Evolutionary conservation across 2,113 vertebrate species (phyloP), one percentile per base, ranked within the genome.

Genomic region (Acinonyx jubatus): DNA sequence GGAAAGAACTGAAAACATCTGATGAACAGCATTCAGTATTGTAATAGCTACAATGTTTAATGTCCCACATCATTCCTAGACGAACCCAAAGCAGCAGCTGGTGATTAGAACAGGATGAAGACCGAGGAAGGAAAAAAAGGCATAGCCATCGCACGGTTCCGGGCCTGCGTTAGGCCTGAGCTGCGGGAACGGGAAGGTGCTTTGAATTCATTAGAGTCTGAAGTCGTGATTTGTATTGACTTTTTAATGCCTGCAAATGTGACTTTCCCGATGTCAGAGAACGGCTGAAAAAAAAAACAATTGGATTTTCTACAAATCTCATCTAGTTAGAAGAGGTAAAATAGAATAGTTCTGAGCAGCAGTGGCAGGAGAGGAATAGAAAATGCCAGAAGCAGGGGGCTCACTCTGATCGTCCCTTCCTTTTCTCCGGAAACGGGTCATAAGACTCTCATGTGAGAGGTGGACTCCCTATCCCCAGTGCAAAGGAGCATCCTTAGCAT

Each of bases 101-200:
- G 29, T 66, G 14, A 94, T 45, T 96, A 92, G 21, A 33, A 63
- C 86, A 96, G 31, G 29, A 94, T 93, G 21, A 82, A 86, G 82
- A 91, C 78, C 38, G 68, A 81, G 79, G 63, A 61, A 25, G 48
- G 31, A 61, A 69, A 69, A 83, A 91, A 69, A 61, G n/a, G 29
- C 11, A 65, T 89, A n/a, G 27, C 15, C 25, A 45, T 29, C 61
- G 38, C 11, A 5, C 55, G 83, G n/a, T 89, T 89, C 52, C 1
- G 8, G 74, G 63, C 25, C 21, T 85, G 50, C 92, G 45, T 27
- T 45, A 68, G 11, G 13, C n/a, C 73, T 78, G 63, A 91, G 36
- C 50, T 95, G 3, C 84, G 45, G 19, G 7, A 9, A 88, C n/a
- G 21, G n/a, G 31, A 93, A 78, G 41, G 57, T 69, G 12, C 21